phyloP scores from a whole-genome alignment of 2,113 vertebrate genomes.

The Actenoides hombroni region DNA sequence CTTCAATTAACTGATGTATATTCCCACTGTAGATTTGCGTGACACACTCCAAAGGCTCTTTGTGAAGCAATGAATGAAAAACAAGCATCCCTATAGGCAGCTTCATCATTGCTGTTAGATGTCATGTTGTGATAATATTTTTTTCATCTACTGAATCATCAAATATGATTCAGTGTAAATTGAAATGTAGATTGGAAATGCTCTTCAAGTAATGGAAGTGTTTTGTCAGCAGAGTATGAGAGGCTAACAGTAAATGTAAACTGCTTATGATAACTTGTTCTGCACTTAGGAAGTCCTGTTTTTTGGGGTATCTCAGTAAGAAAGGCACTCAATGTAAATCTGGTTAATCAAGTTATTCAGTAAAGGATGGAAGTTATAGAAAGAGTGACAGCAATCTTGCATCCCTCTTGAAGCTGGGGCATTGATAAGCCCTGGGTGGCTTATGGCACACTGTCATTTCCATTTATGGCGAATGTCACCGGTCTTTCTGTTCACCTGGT shows the following conservation, averaged over 20 bases:
- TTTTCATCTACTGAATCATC: neutral
- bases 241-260: neutral
- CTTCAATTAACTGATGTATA: neutral
- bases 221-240: neutral
- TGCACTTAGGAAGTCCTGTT: neutral
- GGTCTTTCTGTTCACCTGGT: neutral
- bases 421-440: neutral
- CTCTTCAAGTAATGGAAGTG: neutral
- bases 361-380: neutral
- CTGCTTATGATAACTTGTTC: neutral
- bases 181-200: neutral
- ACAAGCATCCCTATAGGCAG: neutral
- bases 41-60: neutral
- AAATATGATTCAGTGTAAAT: neutral
- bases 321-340: neutral
- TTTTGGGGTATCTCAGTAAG: neutral
- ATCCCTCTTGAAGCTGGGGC: neutral
- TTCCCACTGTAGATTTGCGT: neutral
- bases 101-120: neutral
- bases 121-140: neutral
- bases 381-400: neutral
- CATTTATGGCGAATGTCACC: too few relatives aligned
- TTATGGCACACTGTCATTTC: accelerated
- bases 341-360: neutral
- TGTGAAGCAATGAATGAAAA: neutral